Evolutionary conservation across 2,888 invertebrate genomes (phyloP), one percentile per base, ranked within the genome.

Genomic region (Biston betularia): DNA sequence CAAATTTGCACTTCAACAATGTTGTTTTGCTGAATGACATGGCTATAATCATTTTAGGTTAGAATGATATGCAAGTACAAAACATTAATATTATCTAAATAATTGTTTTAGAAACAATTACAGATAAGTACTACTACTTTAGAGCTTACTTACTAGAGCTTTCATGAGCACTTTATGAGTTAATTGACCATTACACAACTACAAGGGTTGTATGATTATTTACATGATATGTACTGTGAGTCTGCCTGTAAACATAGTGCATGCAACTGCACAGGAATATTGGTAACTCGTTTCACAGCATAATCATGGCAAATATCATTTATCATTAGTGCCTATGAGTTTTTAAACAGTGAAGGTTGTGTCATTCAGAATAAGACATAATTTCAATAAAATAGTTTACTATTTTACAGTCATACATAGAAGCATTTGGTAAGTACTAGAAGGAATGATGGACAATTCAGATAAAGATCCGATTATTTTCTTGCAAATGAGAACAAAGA

Each of bases 61-160:
- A 79, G 67, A 72, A 72, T 79, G 78, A 79, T 76, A 69, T 56
- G 61, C 75, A 75, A 59, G 46, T 24, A 70, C 71, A n/a, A n/a
- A n/a, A 6, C 40, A 40, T 10, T 6, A 10, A 40, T 40, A 4
- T 10, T 11, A 42, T 42, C 12, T 42, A 42, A 42, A 11, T 4
- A 10, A 42, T 42, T 10, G 9, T 11, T 11, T 8, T 24, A 24
- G 1, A 24, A 1, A 24, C 3, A 24, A 24, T 24, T 24, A 24
- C 24, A 24, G 24, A 24, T 24, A n/a, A n/a, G n/a, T n/a, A 24
- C 24, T 2, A 24, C 3, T 24, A 24, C 3, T 2, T 24, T 24
- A 2, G 24, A 24, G 24, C 24, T 24, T 24, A 24, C 3, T 24
- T 24, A 24, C n/a, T n/a, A n/a, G n/a, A n/a, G n/a, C n/a, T n/a